These are phyloP conservation scores for Exephanes ischioxanthus DNA, from an alignment of 2,888 invertebrate genomes.

Conservation along the genomic window DNA sequence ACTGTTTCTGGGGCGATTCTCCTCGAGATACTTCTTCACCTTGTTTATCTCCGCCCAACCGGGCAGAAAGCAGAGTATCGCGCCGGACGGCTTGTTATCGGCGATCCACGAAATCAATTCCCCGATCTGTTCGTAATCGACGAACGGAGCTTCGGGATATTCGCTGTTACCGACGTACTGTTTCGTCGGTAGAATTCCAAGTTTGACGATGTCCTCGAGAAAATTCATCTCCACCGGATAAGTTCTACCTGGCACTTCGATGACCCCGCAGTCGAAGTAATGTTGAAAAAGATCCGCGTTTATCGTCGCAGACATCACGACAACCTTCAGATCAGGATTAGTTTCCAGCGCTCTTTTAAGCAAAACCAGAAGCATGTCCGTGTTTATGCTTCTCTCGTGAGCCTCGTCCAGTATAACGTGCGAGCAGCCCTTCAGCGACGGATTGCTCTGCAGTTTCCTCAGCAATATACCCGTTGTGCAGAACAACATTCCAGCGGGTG, in stretches of 20 bases:
- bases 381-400: conserved; percentile 90
- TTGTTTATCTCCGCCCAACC: conserved; percentile 90
- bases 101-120: conserved; percentile 87
- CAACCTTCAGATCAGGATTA: conserved; percentile 87
- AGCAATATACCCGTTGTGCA: conserved; percentile 90
- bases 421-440: conserved; percentile 86
- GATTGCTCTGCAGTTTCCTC: conserved; percentile 84
- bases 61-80: conserved; percentile 91
- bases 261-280: conserved; percentile 86
- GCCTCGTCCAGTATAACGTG: conserved; percentile 92
- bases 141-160: conserved; percentile 77
- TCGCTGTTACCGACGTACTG: conserved; percentile 60
- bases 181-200: conserved; percentile 61
- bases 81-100: conserved; percentile 87
- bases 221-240: conserved; percentile 88
- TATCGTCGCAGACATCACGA: conserved; percentile 92
- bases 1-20: conserved; percentile 75
- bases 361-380: conserved; percentile 88
- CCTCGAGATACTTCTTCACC: conserved; percentile 85
- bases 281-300: conserved; percentile 88
- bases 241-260: conserved; percentile 87
- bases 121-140: conserved; percentile 86
- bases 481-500: conserved; percentile 88
- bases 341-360: conserved; percentile 86
- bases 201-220: conserved; percentile 85